Evolutionary conservation across 2,888 invertebrate genomes (phyloP), one percentile per base, ranked within the genome.

Genomic region (Barypeithes pellucidus): DNA sequence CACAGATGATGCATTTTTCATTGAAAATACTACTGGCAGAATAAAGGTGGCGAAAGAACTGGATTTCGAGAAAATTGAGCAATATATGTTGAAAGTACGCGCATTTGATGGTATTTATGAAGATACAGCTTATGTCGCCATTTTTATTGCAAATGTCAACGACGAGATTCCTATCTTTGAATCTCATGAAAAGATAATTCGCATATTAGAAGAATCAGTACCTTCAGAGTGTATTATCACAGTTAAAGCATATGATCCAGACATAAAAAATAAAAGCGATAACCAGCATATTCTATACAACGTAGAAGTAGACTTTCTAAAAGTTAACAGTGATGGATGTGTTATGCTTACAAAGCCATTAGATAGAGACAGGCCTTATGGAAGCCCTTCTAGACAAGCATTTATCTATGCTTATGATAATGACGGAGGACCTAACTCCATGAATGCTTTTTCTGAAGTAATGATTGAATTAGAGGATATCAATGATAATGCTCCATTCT

Each of bases 401-500:
- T 86, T 91, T 39, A 90, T 93, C 72, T 88, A 91, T 82, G 96
- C 96, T 0, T 90, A 91, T 50, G 96, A 96, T 84, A 91, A 92
- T 79, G 90, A 93, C 79, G 92, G 92, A 5, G 89, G 89, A 3
- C 89, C 90, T 0, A 90, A 90, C 14, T 91, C 91, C 20, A 88
- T 91, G 72, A 89, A 90, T 0, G 90, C 90, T 1, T 90, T 91
- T 0, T 91, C 92, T 80, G 93, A 95, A 22, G 86, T 89, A 33
- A 93, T 89, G 52, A 88, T 93, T 75, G 88, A 89, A 75, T 84
- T 93, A 24, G 89, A 89, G 3, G 98, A 98, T 82, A 94, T 97
- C 81, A 99, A 99, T 84, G 98, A 99, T 84, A 98, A 98, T 84
- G 94, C 95, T 0, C 98, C 98, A 0, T 93, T 92, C 83, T 88